Evolutionary conservation across 2,797 vertebrate species (phyloP).

Genomic region (Psittacula echo): DNA sequence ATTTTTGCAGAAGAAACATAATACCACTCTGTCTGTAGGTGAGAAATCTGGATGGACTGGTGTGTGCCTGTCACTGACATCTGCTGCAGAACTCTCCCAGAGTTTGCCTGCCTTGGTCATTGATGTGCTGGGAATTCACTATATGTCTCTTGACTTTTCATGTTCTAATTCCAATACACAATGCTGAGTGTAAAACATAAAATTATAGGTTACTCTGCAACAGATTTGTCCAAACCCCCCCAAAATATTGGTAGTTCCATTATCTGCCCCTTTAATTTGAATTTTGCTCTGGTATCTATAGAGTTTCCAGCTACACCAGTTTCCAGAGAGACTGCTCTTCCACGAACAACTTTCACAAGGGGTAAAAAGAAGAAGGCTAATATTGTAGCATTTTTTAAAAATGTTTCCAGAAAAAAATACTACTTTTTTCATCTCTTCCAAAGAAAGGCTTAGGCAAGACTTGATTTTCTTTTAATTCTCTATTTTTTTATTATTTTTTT

Average conservation of each 20-base stretch:
- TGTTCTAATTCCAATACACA: constrained; percentile 1
- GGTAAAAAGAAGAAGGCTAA: background rate
- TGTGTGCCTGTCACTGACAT: background rate
- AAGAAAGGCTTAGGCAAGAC: background rate
- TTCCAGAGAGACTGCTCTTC: background rate
- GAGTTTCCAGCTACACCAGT: background rate
- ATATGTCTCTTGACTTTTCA: background rate
- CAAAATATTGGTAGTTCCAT: background rate
- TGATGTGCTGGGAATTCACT: background rate
- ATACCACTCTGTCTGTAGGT: background rate
- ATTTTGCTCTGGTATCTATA: background rate
- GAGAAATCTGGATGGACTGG: background rate
- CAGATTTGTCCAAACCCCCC: background rate
- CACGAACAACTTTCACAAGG: background rate
- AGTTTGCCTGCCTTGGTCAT: background rate
- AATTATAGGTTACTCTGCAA: background rate
- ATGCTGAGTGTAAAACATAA: background rate
- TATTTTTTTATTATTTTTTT: background rate
- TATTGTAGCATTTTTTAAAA: background rate
- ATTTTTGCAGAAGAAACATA: background rate
- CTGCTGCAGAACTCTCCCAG: background rate
- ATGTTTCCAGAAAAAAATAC: background rate
- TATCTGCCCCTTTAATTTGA: background rate
- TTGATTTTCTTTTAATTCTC: background rate
- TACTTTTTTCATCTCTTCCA: background rate